phyloP scores from a whole-genome alignment of 1,140 invertebrate species.

The Heterodera carotae region DNA sequence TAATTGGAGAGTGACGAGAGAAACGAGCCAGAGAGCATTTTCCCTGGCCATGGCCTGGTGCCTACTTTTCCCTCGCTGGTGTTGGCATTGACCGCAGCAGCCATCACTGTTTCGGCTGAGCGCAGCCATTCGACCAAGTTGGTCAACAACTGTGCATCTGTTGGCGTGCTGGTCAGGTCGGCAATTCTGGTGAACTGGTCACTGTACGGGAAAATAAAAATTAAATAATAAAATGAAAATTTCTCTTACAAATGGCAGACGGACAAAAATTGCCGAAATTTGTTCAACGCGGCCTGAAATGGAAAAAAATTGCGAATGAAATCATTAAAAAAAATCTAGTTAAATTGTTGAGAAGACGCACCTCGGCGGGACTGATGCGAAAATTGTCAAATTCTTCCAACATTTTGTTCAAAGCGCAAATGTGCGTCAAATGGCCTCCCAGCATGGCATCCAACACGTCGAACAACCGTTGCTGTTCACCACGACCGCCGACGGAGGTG shows the following conservation, averaged over 20 bases:
- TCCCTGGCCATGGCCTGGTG: no score
- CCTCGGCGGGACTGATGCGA: not conserved
- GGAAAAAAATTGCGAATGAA: not conserved
- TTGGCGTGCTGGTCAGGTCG: slow-evolving; percentile 7
- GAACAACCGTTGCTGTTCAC: not conserved
- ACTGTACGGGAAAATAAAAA: slow-evolving; percentile 1
- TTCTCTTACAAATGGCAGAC: slow-evolving; percentile 17
- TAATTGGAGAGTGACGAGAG: no score
- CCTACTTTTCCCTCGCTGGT: not conserved
- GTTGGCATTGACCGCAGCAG: not conserved
- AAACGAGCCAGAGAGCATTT: no score
- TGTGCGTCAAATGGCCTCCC: slow-evolving; percentile 27
- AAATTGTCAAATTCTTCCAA: slow-evolving; percentile 31
- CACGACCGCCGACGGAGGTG: no score
- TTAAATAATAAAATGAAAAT: not conserved
- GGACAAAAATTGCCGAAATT: slow-evolving; percentile 20
- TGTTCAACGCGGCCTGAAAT: slow-evolving; percentile 17
- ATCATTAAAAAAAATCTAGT: no score
- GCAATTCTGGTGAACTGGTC: slow-evolving; percentile 34
- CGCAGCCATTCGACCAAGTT: not conserved
- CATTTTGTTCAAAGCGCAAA: slow-evolving; percentile 34
- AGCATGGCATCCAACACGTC: slow-evolving; percentile 26
- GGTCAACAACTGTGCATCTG: not conserved
- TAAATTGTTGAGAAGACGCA: no score
- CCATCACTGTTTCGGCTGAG: not conserved